These are phyloP conservation scores for Dolichallabes microphthalmus DNA, from an alignment of 2,113 vertebrate genomes.

Conservation along the genomic window DNA sequence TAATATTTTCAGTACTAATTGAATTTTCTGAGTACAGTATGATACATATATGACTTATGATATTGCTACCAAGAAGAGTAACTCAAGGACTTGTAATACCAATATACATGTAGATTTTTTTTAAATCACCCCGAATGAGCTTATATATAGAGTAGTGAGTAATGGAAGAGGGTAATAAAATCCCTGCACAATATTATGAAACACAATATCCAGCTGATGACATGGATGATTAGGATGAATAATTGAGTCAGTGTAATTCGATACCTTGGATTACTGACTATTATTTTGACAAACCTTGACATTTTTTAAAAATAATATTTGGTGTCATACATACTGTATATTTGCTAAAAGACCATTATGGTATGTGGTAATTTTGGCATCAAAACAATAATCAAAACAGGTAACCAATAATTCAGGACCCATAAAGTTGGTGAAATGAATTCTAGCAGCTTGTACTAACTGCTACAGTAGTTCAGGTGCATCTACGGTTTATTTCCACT, in stretches of 20 bases:
- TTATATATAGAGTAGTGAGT: slow-evolving; percentile 1
- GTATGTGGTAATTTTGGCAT: neutral
- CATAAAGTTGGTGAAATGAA: neutral
- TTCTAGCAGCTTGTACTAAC: neutral
- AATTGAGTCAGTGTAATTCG: slow-evolving; percentile 1
- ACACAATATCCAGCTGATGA: slow-evolving; percentile 33
- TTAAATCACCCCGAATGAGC: neutral
- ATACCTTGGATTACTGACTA: neutral
- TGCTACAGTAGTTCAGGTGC: neutral
- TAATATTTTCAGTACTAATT: too few species aligned
- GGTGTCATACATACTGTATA: neutral
- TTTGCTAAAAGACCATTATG: slow-evolving; percentile 5
- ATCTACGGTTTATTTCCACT: neutral
- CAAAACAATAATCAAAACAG: slow-evolving; percentile 24
- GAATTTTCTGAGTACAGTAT: neutral
- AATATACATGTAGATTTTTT: neutral
- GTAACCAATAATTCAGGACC: neutral
- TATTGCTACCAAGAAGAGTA: neutral
- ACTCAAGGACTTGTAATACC: neutral
- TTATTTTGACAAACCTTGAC: slow-evolving; percentile 24
- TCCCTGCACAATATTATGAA: slow-evolving; percentile 22
- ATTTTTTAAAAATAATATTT: slow-evolving; percentile 1
- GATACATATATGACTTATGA: neutral
- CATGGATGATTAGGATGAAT: slow-evolving; percentile 27
- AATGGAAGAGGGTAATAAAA: neutral